Evolutionary conservation across 2,113 vertebrate species (phyloP), one percentile per base, ranked within the genome.

Genomic region (Poeciliopsis prolifica): DNA sequence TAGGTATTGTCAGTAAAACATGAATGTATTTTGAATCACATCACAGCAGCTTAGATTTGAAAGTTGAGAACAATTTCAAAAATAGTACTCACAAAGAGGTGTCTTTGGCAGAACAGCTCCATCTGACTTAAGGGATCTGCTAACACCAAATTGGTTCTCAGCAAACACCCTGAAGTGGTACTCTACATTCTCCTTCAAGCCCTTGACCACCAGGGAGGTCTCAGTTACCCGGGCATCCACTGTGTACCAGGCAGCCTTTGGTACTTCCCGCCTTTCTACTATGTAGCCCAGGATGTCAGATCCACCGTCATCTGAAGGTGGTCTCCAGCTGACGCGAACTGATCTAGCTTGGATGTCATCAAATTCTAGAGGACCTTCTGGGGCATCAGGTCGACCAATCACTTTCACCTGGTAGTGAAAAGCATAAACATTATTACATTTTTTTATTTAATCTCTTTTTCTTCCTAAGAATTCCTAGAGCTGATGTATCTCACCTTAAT

Each of bases 231-330:
- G 94, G 44, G 97, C 94, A 75, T 96, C 97, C 74, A 99, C 97
- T 3, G 98, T 99, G 72, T 95, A 99, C 98, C 98, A 99, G 80
- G 98, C 98, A 6, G 97, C 95, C 92, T 99, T 99, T 0, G 98
- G 96, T 31, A 99, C 97, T 89, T 99, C 98, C 64, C 98, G 92
- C 84, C 97, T 97, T 85, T 99, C 97, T 71, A 99, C 94, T 10
- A 97, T 92, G 86, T 99, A 99, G 37, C 98, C 98, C 65, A 97
- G 87, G 78, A 99, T 94, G 81, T 99, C 98, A 0, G 97, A 95
- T 24, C 98, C 97, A 24, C 98, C 98, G 1, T 99, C 98, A 72
- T 99, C 97, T 33, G 96, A 95, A 14, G 98, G 96, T 74, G 97
- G 91, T 88, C 97, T 97, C 98, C 98, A 99, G 81, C 98, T 98